Conservation (phyloP, 2,888 invertebrate species). For the Exephanes ischioxanthus region DNA sequence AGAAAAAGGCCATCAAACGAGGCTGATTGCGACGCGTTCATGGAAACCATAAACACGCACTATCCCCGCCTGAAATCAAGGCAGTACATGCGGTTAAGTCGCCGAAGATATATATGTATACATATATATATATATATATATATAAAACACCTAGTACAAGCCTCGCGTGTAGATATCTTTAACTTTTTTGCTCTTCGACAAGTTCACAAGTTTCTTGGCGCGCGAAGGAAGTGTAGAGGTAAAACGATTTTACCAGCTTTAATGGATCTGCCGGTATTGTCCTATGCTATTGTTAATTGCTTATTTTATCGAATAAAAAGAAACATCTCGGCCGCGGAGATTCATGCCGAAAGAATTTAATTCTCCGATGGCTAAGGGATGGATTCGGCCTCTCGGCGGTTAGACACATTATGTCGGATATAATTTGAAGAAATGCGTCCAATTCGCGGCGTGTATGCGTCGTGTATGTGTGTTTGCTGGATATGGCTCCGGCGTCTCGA, state of each 20-base stretch:
- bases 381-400: slow-evolving; percentile 4
- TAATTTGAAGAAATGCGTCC: slow-evolving; percentile 72
- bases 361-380: slow-evolving; percentile 5
- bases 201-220: slow-evolving; percentile 29
- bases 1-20: slow-evolving; percentile 73
- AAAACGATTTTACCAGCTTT: background rate
- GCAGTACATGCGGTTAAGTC: slow-evolving; percentile 33
- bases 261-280: background rate
- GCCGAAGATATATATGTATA: background rate
- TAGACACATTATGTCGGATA: slow-evolving; percentile 47
- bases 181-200: background rate
- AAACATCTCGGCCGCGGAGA: background rate
- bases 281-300: background rate
- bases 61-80: slow-evolving; percentile 65
- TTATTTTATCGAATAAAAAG: background rate
- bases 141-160: background rate
- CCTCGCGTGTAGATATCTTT: slow-evolving; percentile 15
- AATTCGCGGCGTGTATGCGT: slow-evolving; percentile 66
- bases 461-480: slow-evolving; percentile 68
- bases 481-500: slow-evolving; percentile 41
- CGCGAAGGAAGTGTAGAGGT: background rate
- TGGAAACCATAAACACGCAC: slow-evolving; percentile 77
- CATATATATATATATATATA: background rate
- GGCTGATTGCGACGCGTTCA: slow-evolving; percentile 75
- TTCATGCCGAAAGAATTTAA: slow-evolving; percentile 15